Conservation (phyloP, 2,888 invertebrate species). For the Drosophila robusta region DNA sequence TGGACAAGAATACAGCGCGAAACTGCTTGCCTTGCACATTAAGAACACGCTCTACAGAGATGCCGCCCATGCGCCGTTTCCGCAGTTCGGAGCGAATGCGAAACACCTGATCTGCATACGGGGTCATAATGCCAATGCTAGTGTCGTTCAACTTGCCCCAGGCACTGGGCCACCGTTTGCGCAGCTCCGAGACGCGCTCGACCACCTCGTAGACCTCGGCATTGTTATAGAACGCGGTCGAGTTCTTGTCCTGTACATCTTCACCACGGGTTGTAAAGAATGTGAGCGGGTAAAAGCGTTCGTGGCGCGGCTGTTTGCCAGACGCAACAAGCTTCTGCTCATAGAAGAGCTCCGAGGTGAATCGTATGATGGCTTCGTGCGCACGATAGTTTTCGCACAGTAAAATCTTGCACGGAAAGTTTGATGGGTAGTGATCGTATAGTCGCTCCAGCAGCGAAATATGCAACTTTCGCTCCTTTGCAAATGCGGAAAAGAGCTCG, state of each 20-base stretch:
- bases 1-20: conserved; percentile 92
- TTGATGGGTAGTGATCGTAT: conserved; percentile 90
- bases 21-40: conserved; percentile 96
- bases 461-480: conserved; percentile 89
- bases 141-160: conserved; percentile 91
- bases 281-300: conserved; percentile 90
- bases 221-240: conserved; percentile 93
- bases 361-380: conserved; percentile 92
- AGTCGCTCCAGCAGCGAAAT: conserved; percentile 91
- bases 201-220: conserved; percentile 93
- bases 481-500: conserved; percentile 91
- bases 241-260: conserved; percentile 91
- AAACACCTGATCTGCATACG: conserved; percentile 92
- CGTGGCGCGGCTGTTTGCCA: conserved; percentile 90
- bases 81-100: conserved; percentile 91
- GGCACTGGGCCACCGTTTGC: conserved; percentile 90
- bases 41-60: conserved; percentile 92
- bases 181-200: conserved; percentile 90
- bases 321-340: conserved; percentile 91
- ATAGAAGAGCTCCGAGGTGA: conserved; percentile 93
- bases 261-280: conserved; percentile 93
- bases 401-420: conserved; percentile 91
- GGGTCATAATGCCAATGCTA: conserved; percentile 93
- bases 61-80: conserved; percentile 89
- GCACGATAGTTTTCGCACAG: conserved; percentile 93